A percentile compares a stretch with the other conserved stretches of the same genome.
phyloP scores from a whole-genome alignment of 2,113 vertebrate genomes.

The Baryphthengus martii region DNA sequence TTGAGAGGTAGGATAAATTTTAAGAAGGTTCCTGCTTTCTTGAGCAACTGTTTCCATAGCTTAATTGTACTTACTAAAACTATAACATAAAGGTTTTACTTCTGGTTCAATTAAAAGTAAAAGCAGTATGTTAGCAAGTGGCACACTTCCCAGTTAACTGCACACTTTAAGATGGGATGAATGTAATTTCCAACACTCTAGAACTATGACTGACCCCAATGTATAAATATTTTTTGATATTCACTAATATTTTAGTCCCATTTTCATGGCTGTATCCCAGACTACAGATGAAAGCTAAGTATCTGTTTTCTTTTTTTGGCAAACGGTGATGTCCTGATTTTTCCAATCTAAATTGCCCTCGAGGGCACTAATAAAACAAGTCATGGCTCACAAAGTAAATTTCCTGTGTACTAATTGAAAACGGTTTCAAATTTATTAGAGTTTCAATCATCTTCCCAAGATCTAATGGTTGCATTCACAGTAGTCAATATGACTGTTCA shows the following conservation, averaged over 20 bases:
- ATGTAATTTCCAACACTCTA: conserved; percentile 3
- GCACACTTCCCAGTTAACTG: background rate
- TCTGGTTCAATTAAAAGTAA: background rate
- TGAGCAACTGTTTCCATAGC: background rate
- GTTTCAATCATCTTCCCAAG: conserved; percentile 37
- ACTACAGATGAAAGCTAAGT: conserved; percentile 27
- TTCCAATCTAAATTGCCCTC: conserved; percentile 59
- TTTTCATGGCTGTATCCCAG: conserved; percentile 16
- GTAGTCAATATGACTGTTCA: background rate
- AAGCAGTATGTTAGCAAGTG: background rate
- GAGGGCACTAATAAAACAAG: conserved; percentile 55
- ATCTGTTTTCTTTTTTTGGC: conserved; percentile 54
- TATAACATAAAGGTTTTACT: background rate
- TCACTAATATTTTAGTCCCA: conserved; percentile 13
- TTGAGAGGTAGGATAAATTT: background rate
- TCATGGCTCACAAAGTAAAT: conserved; percentile 64
- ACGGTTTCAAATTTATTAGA: conserved; percentile 57
- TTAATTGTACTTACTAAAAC: background rate
- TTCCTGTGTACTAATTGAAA: conserved; percentile 67
- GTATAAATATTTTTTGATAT: conserved; percentile 35
- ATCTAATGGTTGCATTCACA: background rate
- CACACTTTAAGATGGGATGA: background rate
- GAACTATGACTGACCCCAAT: conserved; percentile 38
- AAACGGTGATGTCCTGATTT: conserved; percentile 56
- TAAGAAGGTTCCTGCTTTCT: background rate